phyloP scores from a whole-genome alignment of 2,797 vertebrate genomes.

The Epinephelus coioides region DNA sequence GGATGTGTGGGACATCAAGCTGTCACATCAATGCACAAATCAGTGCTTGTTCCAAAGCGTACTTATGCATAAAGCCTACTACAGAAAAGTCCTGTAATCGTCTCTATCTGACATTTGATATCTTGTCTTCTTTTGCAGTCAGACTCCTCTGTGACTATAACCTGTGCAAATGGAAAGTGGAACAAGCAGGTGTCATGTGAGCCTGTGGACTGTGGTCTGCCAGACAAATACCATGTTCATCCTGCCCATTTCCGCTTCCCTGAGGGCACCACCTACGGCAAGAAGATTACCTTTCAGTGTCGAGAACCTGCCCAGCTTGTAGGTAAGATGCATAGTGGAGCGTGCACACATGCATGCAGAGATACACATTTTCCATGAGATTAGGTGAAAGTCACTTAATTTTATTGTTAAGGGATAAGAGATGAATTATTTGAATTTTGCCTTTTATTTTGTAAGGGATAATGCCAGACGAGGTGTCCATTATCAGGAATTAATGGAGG shows the following conservation, averaged over 20 bases:
- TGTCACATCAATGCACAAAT: constrained; percentile 27
- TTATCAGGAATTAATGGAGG: too few species aligned
- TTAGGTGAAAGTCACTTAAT: not conserved
- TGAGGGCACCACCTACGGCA: constrained; percentile 95
- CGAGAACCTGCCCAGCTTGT: constrained; percentile 93
- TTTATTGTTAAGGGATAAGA: not conserved
- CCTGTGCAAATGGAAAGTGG: constrained; percentile 95
- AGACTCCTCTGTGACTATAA: constrained; percentile 90
- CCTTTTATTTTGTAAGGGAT: too few species aligned
- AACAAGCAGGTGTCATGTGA: constrained; percentile 95
- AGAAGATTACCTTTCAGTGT: constrained; percentile 93
- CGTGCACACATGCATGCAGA: not conserved
- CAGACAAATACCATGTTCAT: constrained; percentile 95
- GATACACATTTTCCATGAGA: constrained; percentile 8
- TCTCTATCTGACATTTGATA: not conserved
- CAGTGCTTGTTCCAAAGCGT: constrained; percentile 1
- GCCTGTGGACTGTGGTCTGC: constrained; percentile 95
- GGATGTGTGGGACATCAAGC: constrained; percentile 28
- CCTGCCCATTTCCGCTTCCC: constrained; percentile 94
- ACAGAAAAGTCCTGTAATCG: not conserved
- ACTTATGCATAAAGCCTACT: too few species aligned
- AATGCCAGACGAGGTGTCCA: too few species aligned
- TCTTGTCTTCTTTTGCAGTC: constrained; percentile 80
- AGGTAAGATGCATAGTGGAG: constrained; percentile 82
- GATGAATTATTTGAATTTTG: not conserved